Conservation (phyloP, 2,888 invertebrate genomes). For the Pseudolycoriella hygida region DNA sequence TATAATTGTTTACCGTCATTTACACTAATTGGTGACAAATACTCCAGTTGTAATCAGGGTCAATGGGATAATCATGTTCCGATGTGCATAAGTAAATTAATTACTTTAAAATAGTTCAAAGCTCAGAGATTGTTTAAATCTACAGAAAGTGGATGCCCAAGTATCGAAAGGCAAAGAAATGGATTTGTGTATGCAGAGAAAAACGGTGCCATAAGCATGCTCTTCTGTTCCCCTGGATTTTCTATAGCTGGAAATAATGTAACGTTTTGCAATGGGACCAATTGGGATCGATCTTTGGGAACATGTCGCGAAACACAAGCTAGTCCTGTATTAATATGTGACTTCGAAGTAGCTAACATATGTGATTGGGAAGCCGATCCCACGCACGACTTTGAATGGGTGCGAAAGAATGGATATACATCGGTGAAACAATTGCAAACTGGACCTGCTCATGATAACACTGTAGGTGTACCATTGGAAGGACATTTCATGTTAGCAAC, state of each 20-base stretch:
- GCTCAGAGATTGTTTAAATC: not conserved
- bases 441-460: slow-evolving; percentile 63
- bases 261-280: slow-evolving; percentile 51
- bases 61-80: slow-evolving; percentile 4
- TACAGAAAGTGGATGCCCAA: slow-evolving; percentile 41
- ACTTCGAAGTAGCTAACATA: slow-evolving; percentile 33
- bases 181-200: slow-evolving; percentile 33
- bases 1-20: not conserved
- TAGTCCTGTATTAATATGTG: slow-evolving; percentile 15
- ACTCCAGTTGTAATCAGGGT: not conserved
- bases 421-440: slow-evolving; percentile 27
- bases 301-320: slow-evolving; percentile 29
- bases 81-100: slow-evolving; percentile 4
- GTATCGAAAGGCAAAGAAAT: too few relatives aligned
- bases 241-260: slow-evolving; percentile 37
- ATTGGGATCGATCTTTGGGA: slow-evolving; percentile 53
- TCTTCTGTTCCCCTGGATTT: slow-evolving; percentile 48
- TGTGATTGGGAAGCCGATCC: slow-evolving; percentile 68
- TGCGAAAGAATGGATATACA: slow-evolving; percentile 34
- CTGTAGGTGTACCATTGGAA: slow-evolving; percentile 35
- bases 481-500: slow-evolving; percentile 77
- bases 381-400: slow-evolving; percentile 58
- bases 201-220: slow-evolving; percentile 37
- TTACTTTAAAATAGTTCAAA: not conserved
- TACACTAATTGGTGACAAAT: not conserved